phyloP scores from a whole-genome alignment of 2,888 invertebrate genomes.

The Dendrolimus houi region DNA sequence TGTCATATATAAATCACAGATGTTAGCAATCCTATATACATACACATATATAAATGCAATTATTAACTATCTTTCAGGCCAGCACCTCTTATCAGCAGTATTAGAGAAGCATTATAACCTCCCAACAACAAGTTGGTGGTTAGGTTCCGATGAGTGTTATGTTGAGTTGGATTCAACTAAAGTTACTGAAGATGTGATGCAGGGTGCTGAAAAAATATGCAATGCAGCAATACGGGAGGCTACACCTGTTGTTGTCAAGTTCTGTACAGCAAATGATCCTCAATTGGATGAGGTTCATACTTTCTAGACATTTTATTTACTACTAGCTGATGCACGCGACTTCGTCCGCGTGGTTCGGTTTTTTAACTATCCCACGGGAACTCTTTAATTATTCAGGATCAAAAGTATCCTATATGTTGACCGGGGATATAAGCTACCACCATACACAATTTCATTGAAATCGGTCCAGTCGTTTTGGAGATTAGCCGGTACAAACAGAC shows the following conservation, averaged over 20 bases:
- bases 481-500: too few species aligned
- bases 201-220: slow-evolving; percentile 75
- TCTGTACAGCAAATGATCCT: slow-evolving; percentile 79
- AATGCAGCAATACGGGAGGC: slow-evolving; percentile 82
- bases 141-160: slow-evolving; percentile 83
- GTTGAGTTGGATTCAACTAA: slow-evolving; percentile 80
- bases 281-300: slow-evolving; percentile 59
- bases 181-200: slow-evolving; percentile 68
- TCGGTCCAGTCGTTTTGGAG: too few species aligned
- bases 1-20: too few species aligned
- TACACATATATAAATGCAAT: too few species aligned
- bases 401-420: too few species aligned
- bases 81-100: slow-evolving; percentile 89
- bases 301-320: background rate
- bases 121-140: slow-evolving; percentile 88
- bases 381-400: too few species aligned
- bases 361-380: too few species aligned
- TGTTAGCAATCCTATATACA: too few species aligned
- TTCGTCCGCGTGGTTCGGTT: too few species aligned
- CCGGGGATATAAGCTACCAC: too few species aligned
- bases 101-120: slow-evolving; percentile 81
- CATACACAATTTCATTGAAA: too few species aligned
- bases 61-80: slow-evolving; percentile 63
- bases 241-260: slow-evolving; percentile 78
- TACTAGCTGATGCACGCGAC: too few species aligned